Conservation (phyloP, 30 jellyfish, hydroid and myxozoan genomes). For the Nemopilema nomurai region DNA sequence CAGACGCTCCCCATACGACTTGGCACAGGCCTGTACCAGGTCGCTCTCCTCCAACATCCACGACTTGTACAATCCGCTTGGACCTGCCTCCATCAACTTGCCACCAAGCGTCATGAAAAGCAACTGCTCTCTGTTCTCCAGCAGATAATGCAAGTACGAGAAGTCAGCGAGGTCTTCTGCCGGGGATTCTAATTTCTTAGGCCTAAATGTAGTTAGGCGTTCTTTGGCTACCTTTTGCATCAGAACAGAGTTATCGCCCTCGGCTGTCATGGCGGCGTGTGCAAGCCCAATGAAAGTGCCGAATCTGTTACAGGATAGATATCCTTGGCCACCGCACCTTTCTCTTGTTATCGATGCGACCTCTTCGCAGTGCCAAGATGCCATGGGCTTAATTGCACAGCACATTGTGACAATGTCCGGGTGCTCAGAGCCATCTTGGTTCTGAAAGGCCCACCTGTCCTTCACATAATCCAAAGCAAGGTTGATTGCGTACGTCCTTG, state of each 20-base stretch:
- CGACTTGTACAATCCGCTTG: constrained; percentile 66
- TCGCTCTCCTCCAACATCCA: constrained; percentile 94
- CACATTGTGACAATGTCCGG: constrained; percentile 91
- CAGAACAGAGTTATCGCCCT: constrained; percentile 89
- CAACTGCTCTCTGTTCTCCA: constrained; percentile 80
- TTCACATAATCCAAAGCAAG: constrained; percentile 83
- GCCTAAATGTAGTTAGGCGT: constrained; percentile 72
- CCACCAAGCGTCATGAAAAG: constrained; percentile 73
- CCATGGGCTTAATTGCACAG: constrained; percentile 91
- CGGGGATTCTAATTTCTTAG: constrained; percentile 57
- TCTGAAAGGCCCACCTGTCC: constrained; percentile 90
- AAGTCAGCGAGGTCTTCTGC: constrained; percentile 53
- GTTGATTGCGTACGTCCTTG: constrained; percentile 78
- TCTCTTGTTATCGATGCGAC: constrained; percentile 89
- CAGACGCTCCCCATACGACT: constrained; percentile 82
- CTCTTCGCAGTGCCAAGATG: constrained; percentile 92
- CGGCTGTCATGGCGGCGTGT: constrained; percentile 95
- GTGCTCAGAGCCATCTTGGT: constrained; percentile 86
- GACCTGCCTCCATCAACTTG: constrained; percentile 75
- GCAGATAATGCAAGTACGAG: constrained; percentile 74
- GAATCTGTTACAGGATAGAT: constrained; percentile 82
- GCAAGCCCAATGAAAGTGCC: constrained; percentile 83
- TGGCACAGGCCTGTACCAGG: constrained; percentile 82
- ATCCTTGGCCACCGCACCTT: constrained; percentile 96
- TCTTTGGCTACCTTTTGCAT: constrained; percentile 96